Base-by-base conservation (phyloP, 2,888 invertebrate genomes). In the Bellardia bayeri region DNA sequence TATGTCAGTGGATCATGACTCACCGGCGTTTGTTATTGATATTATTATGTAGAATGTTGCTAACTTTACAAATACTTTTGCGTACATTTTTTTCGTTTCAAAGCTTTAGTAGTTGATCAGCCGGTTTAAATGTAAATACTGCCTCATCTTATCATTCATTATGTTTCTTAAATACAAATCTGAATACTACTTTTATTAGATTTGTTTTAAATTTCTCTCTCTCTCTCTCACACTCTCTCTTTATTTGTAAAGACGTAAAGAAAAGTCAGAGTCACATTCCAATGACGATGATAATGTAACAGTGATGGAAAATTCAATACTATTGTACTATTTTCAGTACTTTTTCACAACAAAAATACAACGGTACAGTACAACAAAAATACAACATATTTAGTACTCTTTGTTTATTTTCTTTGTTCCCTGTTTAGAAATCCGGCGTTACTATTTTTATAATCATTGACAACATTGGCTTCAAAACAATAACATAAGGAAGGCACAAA, bases 1-100 rank as follows among this genome's bases (percentile, higher is more conserved):
- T 64, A 11, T 63, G 51, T 11, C 5, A 13, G 9, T 23, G 8
- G 23, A 30, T 58, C 23, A 37, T 78, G 69, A 83, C 76, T 83
- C 71, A 79, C 84, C 84, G 56, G 84, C 66, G 45, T 58, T n/a
- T 14, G 40, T 40, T 66, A 33, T 72, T 79, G 71, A 54, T 6
- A 72, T n/a, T 58, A n/a, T 56, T 6, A n/a, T 16, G 51, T 7
- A 74, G 23, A 72, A 4, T 1, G 42, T 14, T 66, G 49, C 40
- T n/a, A 79, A 66, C 16, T 49, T 79, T 42, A 76, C 37, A 40
- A 84, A 72, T 78, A 49, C 14, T 23, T 56, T 56, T 72, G 30
- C n/a, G 45, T n/a, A 42, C 72, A 84, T 84, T 66, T 84, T 54
- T 37, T 68, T 61, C 40, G 7, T 30, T 45, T 72, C 1, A 16